Evolutionary conservation across 2,113 vertebrate genomes (phyloP), one percentile per base, ranked within the genome.

Genomic region (Willisornis vidua): DNA sequence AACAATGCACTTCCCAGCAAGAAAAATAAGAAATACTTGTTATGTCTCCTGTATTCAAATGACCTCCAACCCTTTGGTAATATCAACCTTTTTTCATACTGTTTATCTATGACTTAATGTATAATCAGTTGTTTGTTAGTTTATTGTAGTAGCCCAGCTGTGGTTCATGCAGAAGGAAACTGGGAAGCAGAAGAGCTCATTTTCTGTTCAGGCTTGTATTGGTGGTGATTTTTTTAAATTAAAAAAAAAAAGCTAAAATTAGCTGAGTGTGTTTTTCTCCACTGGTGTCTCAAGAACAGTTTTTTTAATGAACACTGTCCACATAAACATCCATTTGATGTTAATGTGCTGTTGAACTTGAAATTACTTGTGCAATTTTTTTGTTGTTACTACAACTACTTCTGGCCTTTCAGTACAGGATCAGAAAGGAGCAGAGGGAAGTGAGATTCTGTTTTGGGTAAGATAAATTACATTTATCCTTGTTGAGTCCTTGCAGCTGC

Each of bases 41-140:
- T 94, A 13, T 43, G 75, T 76, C 59, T 92, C 29, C 58, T 83
- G 33, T 80, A 57, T 89, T 90, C 41, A 65, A 79, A 37, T 67
- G 79, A 79, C 63, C 87, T 90, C 90, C 79, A 93, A 88, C 70
- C 82, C 45, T 87, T 93, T 86, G 72, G 59, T 89, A 81, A 33
- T 70, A 83, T 71, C 73, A 68, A 51, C 68, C 77, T 26, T 92
- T 94, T 94, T 59, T 67, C 79, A 52, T 91, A 3, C 39, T 83
- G 46, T 88, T 94, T 95, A 81, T 92, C 87, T 94, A 10, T 96
- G 84, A 74, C 52, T 96, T 96, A 84, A 78, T 88, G 25, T 86
- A n/a, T 90, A 84, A 90, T 96, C 79, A 59, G 76, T 83, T 82
- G 55, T 61, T 96, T 89, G 66, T 83, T 94, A 55, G 87, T 80